These are phyloP conservation scores for Sylvia atricapilla DNA, from an alignment of 2,113 vertebrate species.

Conservation along the genomic window DNA sequence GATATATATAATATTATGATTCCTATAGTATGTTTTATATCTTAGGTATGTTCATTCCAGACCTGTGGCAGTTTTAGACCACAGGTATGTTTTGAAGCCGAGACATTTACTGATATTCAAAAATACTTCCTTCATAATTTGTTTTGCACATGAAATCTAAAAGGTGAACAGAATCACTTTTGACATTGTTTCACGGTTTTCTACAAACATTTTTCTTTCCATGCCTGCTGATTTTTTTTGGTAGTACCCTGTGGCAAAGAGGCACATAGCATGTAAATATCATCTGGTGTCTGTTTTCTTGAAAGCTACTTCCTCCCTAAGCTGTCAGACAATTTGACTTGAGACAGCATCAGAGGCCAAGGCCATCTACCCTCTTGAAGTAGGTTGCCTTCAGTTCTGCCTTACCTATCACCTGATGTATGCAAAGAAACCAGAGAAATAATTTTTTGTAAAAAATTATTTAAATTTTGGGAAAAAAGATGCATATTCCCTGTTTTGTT, in stretches of 20 bases:
- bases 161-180: neutral
- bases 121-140: neutral
- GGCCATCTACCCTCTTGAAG: neutral
- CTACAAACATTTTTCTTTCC: neutral
- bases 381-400: neutral
- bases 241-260: neutral
- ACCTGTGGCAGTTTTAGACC: neutral
- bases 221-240: neutral
- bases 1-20: too few relatives aligned
- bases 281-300: neutral
- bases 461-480: too few relatives aligned
- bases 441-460: too few relatives aligned
- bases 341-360: neutral
- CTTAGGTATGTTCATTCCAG: neutral
- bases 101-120: neutral
- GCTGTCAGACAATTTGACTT: neutral
- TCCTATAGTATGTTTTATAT: neutral
- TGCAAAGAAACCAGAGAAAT: neutral
- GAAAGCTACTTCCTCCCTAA: neutral
- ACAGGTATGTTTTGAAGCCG: neutral
- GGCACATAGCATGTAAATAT: neutral
- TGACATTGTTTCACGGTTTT: neutral
- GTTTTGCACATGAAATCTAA: neutral
- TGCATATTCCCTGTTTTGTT: neutral
- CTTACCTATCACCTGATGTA: neutral